These are phyloP conservation scores for Phyto melanocephala DNA, from an alignment of 2,888 invertebrate genomes.

Conservation along the genomic window DNA sequence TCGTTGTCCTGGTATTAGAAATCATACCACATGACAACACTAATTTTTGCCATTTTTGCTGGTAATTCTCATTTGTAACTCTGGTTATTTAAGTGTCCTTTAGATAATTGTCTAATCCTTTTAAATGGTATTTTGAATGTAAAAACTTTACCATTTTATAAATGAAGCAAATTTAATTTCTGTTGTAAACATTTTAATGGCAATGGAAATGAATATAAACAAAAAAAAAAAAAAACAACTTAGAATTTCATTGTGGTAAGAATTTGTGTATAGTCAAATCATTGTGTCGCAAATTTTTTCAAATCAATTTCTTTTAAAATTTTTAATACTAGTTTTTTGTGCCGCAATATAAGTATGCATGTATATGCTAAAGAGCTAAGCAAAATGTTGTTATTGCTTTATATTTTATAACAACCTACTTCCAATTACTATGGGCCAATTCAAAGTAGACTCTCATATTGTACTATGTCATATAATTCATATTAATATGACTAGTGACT, in stretches of 20 bases:
- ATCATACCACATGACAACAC: neutral
- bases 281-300: neutral
- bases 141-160: constrained; percentile 39
- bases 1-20: neutral
- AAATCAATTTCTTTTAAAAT: too few relatives aligned
- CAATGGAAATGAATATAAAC: neutral
- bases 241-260: neutral
- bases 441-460: too few relatives aligned
- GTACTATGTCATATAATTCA: too few relatives aligned
- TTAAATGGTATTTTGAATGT: constrained; percentile 34
- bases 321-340: too few relatives aligned
- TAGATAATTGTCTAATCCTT: constrained; percentile 45
- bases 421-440: too few relatives aligned
- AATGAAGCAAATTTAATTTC: constrained; percentile 40
- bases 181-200: constrained; percentile 24
- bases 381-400: too few relatives aligned
- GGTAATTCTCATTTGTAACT: neutral
- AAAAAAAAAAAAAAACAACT: neutral
- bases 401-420: too few relatives aligned
- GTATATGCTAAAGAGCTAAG: too few relatives aligned
- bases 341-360: too few relatives aligned
- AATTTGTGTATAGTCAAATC: neutral
- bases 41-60: neutral
- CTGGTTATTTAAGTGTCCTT: constrained; percentile 23
- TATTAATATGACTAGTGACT: too few relatives aligned